These are phyloP conservation scores for Leptinotarsa lineolata DNA, from an alignment of 1,140 invertebrate genomes.

Conservation along the genomic window DNA sequence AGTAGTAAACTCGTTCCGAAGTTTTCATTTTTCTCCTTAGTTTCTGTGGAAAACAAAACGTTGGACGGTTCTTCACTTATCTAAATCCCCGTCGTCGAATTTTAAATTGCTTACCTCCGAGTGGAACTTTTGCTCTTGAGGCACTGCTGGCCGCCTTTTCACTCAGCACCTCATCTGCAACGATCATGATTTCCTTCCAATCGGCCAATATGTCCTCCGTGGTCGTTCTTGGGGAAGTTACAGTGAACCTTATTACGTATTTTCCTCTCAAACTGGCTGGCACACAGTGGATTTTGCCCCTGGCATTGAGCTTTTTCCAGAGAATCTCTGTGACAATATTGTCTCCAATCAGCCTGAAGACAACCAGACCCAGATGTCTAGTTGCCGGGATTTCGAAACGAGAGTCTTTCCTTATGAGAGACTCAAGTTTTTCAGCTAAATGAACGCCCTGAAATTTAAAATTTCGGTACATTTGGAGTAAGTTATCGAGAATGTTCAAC, in stretches of 20 bases:
- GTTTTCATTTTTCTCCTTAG: constrained; percentile 77
- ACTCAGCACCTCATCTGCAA: constrained; percentile 73
- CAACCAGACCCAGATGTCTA: constrained; percentile 86
- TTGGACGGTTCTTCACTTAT: too few relatives aligned
- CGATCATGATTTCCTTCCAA: constrained; percentile 85
- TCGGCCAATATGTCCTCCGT: constrained; percentile 86
- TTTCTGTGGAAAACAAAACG: constrained; percentile 62
- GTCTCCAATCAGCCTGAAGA: constrained; percentile 85
- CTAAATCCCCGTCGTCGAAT: too few relatives aligned
- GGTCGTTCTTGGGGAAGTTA: constrained; percentile 90
- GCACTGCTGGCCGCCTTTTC: constrained; percentile 57
- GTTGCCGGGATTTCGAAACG: constrained; percentile 90
- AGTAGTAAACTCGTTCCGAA: constrained; percentile 92
- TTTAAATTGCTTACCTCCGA: constrained; percentile 66
- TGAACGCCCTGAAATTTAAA: constrained; percentile 60
- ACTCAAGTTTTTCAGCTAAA: constrained; percentile 89
- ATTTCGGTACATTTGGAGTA: not conserved
- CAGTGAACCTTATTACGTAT: constrained; percentile 91
- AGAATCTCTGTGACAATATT: constrained; percentile 85
- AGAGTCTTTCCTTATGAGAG: constrained; percentile 75
- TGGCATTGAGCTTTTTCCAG: constrained; percentile 83
- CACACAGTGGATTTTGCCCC: constrained; percentile 87
- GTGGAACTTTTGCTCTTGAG: constrained; percentile 66
- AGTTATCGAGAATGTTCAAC: too few relatives aligned
- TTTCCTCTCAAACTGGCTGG: constrained; percentile 87